A percentile compares a stretch with the other conserved stretches of the same genome.
phyloP scores from a whole-genome alignment of 2,113 vertebrate genomes.

The Hystrix cristata region DNA sequence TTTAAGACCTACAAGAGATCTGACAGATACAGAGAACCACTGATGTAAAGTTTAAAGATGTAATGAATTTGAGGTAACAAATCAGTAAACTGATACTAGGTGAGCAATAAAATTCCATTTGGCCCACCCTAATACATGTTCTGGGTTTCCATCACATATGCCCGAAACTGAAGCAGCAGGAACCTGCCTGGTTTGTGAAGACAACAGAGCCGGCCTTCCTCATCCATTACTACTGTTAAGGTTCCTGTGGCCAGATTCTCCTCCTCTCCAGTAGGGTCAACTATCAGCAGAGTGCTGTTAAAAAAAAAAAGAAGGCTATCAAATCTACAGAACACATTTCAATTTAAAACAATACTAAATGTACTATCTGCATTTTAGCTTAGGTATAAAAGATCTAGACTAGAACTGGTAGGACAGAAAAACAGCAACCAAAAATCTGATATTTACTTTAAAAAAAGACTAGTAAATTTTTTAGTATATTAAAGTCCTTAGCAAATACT shows the following conservation, averaged over 20 bases:
- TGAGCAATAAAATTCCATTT: background rate
- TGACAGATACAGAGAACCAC: background rate
- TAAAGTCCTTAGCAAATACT: background rate
- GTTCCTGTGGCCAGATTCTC: conserved; percentile 93
- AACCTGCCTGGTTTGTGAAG: conserved; percentile 96
- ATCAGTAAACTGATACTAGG: background rate
- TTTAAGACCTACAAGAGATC: background rate
- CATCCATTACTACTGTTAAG: conserved; percentile 94
- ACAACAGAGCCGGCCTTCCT: conserved; percentile 92
- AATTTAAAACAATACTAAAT: background rate
- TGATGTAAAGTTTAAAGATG: background rate
- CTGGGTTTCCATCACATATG: background rate
- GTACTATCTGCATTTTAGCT: background rate
- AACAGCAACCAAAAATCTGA: background rate
- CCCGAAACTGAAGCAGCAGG: background rate
- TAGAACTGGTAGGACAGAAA: background rate
- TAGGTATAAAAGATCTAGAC: background rate
- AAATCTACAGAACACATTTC: background rate
- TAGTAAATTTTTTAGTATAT: background rate
- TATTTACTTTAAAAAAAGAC: background rate
- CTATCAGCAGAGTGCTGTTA: conserved; percentile 92
- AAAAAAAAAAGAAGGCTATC: conserved; percentile 52
- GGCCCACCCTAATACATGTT: background rate
- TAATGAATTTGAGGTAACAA: background rate
- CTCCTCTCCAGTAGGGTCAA: conserved; percentile 96